Percentiles rank a stretch among this genome's conserved stretches.
These are phyloP conservation scores for Lota lota DNA, from an alignment of 2,113 vertebrate species.

Conservation along the genomic window DNA sequence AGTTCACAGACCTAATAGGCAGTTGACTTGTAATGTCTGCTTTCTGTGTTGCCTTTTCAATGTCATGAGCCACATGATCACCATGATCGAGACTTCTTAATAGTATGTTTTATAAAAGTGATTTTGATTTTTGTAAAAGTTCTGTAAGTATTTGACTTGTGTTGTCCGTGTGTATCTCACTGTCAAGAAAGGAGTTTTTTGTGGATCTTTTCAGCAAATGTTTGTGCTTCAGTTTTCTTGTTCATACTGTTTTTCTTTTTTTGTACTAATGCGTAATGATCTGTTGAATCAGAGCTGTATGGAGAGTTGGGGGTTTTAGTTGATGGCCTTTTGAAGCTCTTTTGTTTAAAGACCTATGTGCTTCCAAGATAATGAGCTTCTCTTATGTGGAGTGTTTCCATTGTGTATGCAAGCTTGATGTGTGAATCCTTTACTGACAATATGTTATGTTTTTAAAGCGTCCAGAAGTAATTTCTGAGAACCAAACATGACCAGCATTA, in stretches of 20 bases:
- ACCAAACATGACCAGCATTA: too few relatives aligned
- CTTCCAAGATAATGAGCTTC: slow-evolving; percentile 46
- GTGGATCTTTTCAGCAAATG: background rate
- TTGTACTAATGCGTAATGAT: background rate
- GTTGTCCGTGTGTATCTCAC: slow-evolving; percentile 37
- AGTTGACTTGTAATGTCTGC: slow-evolving; percentile 22
- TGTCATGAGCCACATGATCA: slow-evolving; percentile 47
- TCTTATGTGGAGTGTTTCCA: slow-evolving; percentile 34
- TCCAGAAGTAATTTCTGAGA: too few relatives aligned
- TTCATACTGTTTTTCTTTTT: background rate
- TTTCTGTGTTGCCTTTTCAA: slow-evolving; percentile 20
- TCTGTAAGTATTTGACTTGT: slow-evolving; percentile 35
- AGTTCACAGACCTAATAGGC: slow-evolving; percentile 47
- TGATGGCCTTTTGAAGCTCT: background rate
- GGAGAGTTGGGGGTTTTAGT: background rate
- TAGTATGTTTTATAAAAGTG: slow-evolving; percentile 19
- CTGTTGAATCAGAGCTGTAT: background rate
- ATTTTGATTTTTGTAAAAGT: slow-evolving; percentile 38
- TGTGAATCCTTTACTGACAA: slow-evolving; percentile 18
- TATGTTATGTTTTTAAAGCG: slow-evolving; percentile 16
- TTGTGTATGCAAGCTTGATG: slow-evolving; percentile 27
- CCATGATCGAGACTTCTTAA: slow-evolving; percentile 30
- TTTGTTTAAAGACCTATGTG: slow-evolving; percentile 31
- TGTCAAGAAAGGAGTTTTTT: slow-evolving; percentile 35
- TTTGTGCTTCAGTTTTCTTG: too few relatives aligned